Evolutionary conservation across 2,888 invertebrate genomes (phyloP).

Genomic region (Venustoraphidia nigricollis): DNA sequence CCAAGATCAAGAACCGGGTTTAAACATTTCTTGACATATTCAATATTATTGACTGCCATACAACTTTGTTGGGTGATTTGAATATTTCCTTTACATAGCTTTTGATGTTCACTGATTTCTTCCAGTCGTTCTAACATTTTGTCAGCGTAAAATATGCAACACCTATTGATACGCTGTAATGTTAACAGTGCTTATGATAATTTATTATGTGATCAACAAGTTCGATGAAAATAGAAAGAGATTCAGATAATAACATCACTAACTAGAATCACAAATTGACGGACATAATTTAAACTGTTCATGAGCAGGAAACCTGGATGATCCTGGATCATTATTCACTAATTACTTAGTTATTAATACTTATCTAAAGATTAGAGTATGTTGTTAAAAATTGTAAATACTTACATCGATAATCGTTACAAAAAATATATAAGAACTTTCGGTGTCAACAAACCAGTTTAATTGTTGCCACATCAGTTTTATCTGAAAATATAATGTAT

Average conservation of each 20-base stretch:
- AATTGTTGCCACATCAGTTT: slow-evolving; percentile 95
- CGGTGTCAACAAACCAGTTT: slow-evolving; percentile 78
- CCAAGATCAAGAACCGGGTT: slow-evolving; percentile 72
- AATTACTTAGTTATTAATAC: too few relatives aligned
- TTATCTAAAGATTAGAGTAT: neutral
- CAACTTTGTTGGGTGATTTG: slow-evolving; percentile 81
- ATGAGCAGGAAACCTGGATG: too few relatives aligned
- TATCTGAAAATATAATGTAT: slow-evolving; percentile 42
- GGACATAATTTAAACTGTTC: too few relatives aligned
- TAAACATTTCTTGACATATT: slow-evolving; percentile 80
- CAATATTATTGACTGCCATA: slow-evolving; percentile 91
- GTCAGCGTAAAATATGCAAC: slow-evolving; percentile 83
- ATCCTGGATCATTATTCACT: too few relatives aligned
- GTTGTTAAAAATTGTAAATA: slow-evolving; percentile 12
- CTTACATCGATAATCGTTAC: slow-evolving; percentile 85
- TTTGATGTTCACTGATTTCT: slow-evolving; percentile 40
- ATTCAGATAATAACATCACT: too few relatives aligned
- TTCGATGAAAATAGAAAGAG: neutral
- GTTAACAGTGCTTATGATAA: neutral
- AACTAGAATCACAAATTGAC: too few relatives aligned
- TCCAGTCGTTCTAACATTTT: slow-evolving; percentile 63
- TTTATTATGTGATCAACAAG: neutral
- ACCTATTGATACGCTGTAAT: slow-evolving; percentile 75
- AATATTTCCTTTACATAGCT: slow-evolving; percentile 54
- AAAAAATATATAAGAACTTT: slow-evolving; percentile 81